phyloP scores from a whole-genome alignment of 2,888 invertebrate species.

The Microchrysa polita region DNA sequence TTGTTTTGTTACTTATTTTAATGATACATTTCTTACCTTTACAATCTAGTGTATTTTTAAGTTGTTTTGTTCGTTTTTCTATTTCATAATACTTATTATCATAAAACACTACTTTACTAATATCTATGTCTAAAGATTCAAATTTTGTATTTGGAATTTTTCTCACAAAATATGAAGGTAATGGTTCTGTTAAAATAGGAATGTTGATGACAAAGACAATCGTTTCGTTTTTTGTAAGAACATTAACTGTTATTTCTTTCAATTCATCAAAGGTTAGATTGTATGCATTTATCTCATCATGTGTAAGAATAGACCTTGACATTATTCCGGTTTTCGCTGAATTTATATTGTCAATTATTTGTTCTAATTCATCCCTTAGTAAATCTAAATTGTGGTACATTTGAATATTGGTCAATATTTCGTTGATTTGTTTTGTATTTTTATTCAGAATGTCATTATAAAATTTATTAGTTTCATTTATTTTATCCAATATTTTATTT shows the following conservation, averaged over 20 bases:
- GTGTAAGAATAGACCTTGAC: slow-evolving; percentile 1
- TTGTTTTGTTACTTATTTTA: not conserved
- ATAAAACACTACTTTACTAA: not conserved
- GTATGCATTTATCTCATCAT: not conserved
- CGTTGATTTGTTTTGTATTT: not conserved
- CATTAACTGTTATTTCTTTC: not conserved
- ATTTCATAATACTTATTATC: not conserved
- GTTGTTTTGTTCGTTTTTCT: not conserved
- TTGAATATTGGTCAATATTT: not conserved
- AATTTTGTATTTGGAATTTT: not conserved
- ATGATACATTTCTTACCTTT: slow-evolving; percentile 1
- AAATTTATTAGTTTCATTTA: not conserved
- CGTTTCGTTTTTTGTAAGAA: not conserved
- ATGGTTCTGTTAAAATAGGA: not conserved
- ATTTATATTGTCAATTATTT: slow-evolving; percentile 12
- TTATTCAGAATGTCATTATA: not conserved
- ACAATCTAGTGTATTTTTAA: not conserved
- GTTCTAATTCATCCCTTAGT: not conserved
- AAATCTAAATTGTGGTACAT: not conserved
- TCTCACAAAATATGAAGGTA: not conserved
- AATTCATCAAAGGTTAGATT: not conserved
- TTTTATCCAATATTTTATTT: slow-evolving; percentile 9
- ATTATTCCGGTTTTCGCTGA: slow-evolving; percentile 13
- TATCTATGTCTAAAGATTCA: not conserved
- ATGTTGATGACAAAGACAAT: slow-evolving; percentile 1